Evolutionary conservation across 1,140 invertebrate genomes (phyloP), one percentile per base, ranked within the genome.

Genomic region (Drosophila pruinosa): DNA sequence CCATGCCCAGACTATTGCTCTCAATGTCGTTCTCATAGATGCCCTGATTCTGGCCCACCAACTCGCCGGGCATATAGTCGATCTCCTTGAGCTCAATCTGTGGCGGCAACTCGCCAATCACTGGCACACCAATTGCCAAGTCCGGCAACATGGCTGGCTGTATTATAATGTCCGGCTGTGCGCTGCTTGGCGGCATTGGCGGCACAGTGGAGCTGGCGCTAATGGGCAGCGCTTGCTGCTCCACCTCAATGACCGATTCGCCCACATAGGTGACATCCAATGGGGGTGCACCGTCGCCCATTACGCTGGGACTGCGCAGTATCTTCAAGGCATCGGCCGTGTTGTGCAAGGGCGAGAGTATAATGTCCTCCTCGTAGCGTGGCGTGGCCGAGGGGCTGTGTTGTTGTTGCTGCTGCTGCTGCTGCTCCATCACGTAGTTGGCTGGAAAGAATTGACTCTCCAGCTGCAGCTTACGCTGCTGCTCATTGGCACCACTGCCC

Each of bases 41-140:
- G 28, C 69, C 62, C 14, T 57, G 58, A 1, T 64, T 72, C 47
- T 72, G 36, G 1, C 73, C 73, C 12, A 56, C 0, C 19, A 82
- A 41, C 43, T 90, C 89, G 2, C 89, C 85, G 3, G 89, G 90
- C 88, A 91, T 91, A 28, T 88, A 91, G 73, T 91, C 90, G 50
- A 91, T 90, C 75, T 90, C 89, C 63, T 89, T 90, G 8, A 91
- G 72, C 65, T 91, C 90, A 47, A 91, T 91, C 69, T 91, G 91
- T 3, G 91, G 90, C 12, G 91, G 91, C n/a, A 91, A 48, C 54
- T 91, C 90, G 0, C 88, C 90, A 28, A 91, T 91, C 0, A 91
- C 89, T 1, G 91, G 91, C 17, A 91, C 89, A 3, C 91, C 91
- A 15, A 91, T 91, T 0, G 90, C 78, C 73, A 91, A 43, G n/a